Evolutionary conservation across 2,888 invertebrate species (phyloP), one percentile per base, ranked within the genome.

Genomic region (Xanthia icteritia): DNA sequence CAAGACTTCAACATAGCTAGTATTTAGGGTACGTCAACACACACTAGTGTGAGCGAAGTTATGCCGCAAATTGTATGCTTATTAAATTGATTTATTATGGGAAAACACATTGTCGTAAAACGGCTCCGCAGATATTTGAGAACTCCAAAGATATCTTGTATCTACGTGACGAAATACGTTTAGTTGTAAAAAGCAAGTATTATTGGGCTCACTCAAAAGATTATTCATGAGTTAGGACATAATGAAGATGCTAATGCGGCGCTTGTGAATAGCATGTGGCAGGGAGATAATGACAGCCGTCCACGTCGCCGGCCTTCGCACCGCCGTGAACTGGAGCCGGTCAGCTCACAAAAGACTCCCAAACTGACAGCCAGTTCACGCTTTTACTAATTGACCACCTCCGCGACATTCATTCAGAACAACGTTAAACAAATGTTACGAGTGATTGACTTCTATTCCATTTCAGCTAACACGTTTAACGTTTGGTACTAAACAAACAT

Each of bases 351-450:
- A 94, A 91, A 90, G 90, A 89, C 92, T 93, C 94, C 94, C 93
- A 93, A 94, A 95, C 92, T 95, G 96, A 95, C 95, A 95, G 92
- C 91, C 91, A 89, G 92, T 96, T 94, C 94, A 96, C 94, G 95
- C 95, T 95, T 95, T 94, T 94, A 94, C 95, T 94, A 94, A 95
- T 94, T 94, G 95, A 93, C 95, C 96, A 95, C 95, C 95, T 94
- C 93, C 89, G 90, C 90, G 93, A 93, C 92, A 92, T 92, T 93
- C 90, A 92, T 92, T 93, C 90, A 85, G 83, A 84, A 82, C 78
- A 93, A 88, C 91, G 88, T 91, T 93, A 94, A 94, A 94, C 93
- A 93, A 92, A 90, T 92, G 91, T 91, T 90, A 90, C 90, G 89
- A 92, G 92, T 95, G 93, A 95, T 94, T 94, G 94, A 95, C 95